Base-by-base conservation (phyloP, 2,797 vertebrate species). In the Schizopygopsis pylzovi region DNA sequence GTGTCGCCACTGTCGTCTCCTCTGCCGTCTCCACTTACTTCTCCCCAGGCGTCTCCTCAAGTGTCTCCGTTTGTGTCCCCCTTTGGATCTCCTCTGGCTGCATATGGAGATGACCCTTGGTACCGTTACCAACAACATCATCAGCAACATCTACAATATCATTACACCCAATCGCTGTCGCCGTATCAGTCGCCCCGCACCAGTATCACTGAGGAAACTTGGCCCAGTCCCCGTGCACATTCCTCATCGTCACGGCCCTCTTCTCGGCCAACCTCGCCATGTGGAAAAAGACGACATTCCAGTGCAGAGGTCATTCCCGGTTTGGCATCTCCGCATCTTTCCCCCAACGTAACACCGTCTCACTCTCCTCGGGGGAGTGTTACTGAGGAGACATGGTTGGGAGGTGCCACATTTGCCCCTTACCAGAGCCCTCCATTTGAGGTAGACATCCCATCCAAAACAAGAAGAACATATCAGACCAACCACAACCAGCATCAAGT, bases 141-240 rank as follows among this genome's bases (percentile, higher is more conserved):
- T 79, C 93, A 92, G 76, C 94, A 95, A 85, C 91, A 92, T 67
- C 89, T 92, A 47, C 91, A 92, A 2, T 73, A 63, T 52, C 80
- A 82, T 3, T 96, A 95, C 92, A 94, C 95, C 88, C 94, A 96
- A 2, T 92, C 94, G 4, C 92, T 97, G 88, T 98, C 98, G 39
- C 96, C 96, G 72, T 96, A 96, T 90, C 96, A 96, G 87, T 97
- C 97, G 79, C 97, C 98, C 47, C 96, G 97, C 92, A 95, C 95
- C 93, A 99, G 98, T 75, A 92, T 99, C 91, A 98, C 97, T 0
- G 98, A 99, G 90, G 98, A 99, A 91, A 98, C 93, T 56, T 99
- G 97, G 97, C 94, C 97, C 83, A 96, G 93, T 90, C 96, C 96
- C 22, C 93, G 96, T 13, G 80, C 80, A 0, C 86, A 80, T 10